Base-by-base conservation (phyloP, 2,797 vertebrate genomes). In the Gambusia yucatana region DNA sequence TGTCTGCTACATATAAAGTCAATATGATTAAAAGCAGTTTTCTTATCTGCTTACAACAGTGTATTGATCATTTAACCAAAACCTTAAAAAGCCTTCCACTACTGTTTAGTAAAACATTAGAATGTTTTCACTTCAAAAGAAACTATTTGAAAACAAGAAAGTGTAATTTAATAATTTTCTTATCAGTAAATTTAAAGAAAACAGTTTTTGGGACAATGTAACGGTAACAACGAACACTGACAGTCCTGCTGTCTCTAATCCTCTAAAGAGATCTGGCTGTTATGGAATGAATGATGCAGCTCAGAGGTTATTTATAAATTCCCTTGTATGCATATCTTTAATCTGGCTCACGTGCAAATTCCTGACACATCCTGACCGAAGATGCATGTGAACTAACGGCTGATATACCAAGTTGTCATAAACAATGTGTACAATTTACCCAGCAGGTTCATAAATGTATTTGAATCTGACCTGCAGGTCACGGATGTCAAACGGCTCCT, bases 401-500 rank as follows among this genome's bases (percentile, higher is more conserved):
- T 41, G 6, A 69, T 7, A 28, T 46, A 28, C 3, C 4, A 70
- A 46, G 41, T 70, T 44, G 13, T n/a, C 6, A 17, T 70, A 3
- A 16, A 70, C 41, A 25, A 14, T 6, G 1, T 0, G 2, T 43
- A 20, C 36, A 14, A 52, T 9, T 52, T 52, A 52, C 2, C 22
- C 50, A 52, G 50, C 50, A 52, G 50, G 50, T 25, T 25, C 48
- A 50, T 50, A 50, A 50, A 6, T 69, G 10, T 13, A 3, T 57
- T 76, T 10, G 0, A 79, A 47, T 84, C 88, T 91, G 30, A 96
- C 95, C 95, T 96, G 95, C 70, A 99, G 96, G 77, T 99, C 98
- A 36, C 97, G 93, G 92, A 99, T 99, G 86, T 98, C 96, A 30
- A 99, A 99, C 3, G 96, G 95, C 77, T 99, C 98, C 85, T 99